Evolutionary conservation across 2,113 vertebrate species (phyloP).

Genomic region (Eretmodus cyanostictus): DNA sequence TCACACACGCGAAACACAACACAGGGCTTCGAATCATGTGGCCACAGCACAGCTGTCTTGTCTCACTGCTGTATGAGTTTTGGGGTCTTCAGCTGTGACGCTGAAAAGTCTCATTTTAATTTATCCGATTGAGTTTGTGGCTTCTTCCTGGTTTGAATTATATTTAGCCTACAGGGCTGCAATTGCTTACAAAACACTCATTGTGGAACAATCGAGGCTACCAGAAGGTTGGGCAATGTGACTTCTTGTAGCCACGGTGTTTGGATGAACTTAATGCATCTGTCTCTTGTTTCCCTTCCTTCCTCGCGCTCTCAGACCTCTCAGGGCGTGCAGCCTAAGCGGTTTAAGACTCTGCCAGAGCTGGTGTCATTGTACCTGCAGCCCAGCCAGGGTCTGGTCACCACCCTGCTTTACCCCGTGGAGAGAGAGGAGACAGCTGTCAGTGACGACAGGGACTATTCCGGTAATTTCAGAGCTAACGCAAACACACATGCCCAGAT

Average conservation of each 20-base stretch:
- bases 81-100: neutral
- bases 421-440: constrained; percentile 80
- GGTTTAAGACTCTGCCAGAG: constrained; percentile 88
- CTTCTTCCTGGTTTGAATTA: constrained; percentile 31
- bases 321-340: constrained; percentile 89
- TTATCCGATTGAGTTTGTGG: neutral
- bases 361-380: constrained; percentile 88
- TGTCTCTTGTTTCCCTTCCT: neutral
- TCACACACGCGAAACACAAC: neutral
- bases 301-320: constrained; percentile 76
- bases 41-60: constrained; percentile 19
- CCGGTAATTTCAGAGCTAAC: constrained; percentile 67
- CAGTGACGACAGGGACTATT: constrained; percentile 85
- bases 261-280: neutral
- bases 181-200: constrained; percentile 28
- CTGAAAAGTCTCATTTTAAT: neutral
- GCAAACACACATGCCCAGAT: neutral
- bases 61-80: neutral
- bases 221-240: neutral
- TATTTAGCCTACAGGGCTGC: constrained; percentile 14
- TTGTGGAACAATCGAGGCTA: constrained; percentile 32
- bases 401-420: constrained; percentile 85
- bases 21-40: neutral
- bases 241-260: neutral
- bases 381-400: constrained; percentile 94